Evolutionary conservation across 2,888 invertebrate genomes (phyloP).

Genomic region (Hirtodrosophila alboralis): DNA sequence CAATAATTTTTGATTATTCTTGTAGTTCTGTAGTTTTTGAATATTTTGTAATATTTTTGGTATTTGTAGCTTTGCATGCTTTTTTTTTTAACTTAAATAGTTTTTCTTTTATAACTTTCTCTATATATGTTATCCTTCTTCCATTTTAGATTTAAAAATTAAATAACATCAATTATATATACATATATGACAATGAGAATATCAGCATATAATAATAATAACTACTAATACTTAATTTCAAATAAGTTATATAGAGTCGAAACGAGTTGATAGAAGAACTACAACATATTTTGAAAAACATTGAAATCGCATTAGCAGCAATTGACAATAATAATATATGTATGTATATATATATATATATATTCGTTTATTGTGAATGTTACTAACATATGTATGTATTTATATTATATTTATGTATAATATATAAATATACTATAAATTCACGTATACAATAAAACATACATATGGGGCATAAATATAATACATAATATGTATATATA

Average conservation of each 20-base stretch:
- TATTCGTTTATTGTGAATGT: too few relatives aligned
- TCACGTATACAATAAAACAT: too few relatives aligned
- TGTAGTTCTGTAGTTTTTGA: too few relatives aligned
- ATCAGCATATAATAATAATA: too few relatives aligned
- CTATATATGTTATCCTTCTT: slow-evolving; percentile 31
- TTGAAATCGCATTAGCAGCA: slow-evolving; percentile 58
- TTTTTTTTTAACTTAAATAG: slow-evolving; percentile 24
- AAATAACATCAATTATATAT: too few relatives aligned
- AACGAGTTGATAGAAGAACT: slow-evolving; percentile 65
- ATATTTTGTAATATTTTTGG: slow-evolving; percentile 6
- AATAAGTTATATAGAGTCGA: slow-evolving; percentile 36
- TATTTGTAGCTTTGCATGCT: slow-evolving; percentile 48
- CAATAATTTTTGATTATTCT: slow-evolving; percentile 21
- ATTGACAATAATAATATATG: slow-evolving; percentile 30
- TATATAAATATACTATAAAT: too few relatives aligned
- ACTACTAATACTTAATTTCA: too few relatives aligned
- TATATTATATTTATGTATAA: too few relatives aligned
- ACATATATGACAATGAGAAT: too few relatives aligned
- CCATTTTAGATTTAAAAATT: slow-evolving; percentile 4
- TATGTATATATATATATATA: slow-evolving; percentile 10
- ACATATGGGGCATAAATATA: too few relatives aligned
- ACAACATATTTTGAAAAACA: slow-evolving; percentile 83
- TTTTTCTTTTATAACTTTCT: slow-evolving; percentile 25
- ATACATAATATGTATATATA: slow-evolving; percentile 11
- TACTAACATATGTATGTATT: too few relatives aligned